Evolutionary conservation across 1,140 invertebrate species (phyloP), one percentile per base, ranked within the genome.

Genomic region (Bombyx mori): DNA sequence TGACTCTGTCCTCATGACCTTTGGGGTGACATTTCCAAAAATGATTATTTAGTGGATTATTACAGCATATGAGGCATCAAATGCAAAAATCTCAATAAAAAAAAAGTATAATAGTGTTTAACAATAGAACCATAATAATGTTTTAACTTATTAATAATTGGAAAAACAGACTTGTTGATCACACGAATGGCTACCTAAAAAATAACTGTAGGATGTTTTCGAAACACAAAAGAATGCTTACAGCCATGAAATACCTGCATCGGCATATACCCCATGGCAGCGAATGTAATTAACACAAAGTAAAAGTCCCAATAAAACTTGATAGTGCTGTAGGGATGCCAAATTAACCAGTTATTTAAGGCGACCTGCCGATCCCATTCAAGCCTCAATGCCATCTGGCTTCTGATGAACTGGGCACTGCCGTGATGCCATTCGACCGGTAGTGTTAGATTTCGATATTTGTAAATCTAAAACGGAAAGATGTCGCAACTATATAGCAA

Each of bases 241-340:
- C 74, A 69, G 10, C 3, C 12, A 3, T 59, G 26, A 48, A 77
- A 77, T 44, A 77, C 70, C 44, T 75, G 66, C 42, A 69, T 54
- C 12, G 75, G 75, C 64, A 69, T 59, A 51, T 75, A 77, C 1
- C 66, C 7, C 7, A 69, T 57, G 8, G 56, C 48, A 1, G 56
- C 7, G 10, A 66, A 60, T 7, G 51, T 58, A 9, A 67, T 43
- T 9, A 56, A 8, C 44, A 66, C 43, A 0, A 54, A 48, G n/a
- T 65, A 52, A 45, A 62, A 64, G 47, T 71, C 68, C 68, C 70
- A 75, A 63, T 68, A 75, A 56, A 63, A 73, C 56, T 66, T 72
- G 26, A 69, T 51, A 4, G 70, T 56, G 56, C 72, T 75, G 65
- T 75, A 77, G 9, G 75, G 75, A 62, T 77, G 75, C 66, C 61